Conservation (phyloP, 2,797 vertebrate genomes). For the Enteromius paludinosus region DNA sequence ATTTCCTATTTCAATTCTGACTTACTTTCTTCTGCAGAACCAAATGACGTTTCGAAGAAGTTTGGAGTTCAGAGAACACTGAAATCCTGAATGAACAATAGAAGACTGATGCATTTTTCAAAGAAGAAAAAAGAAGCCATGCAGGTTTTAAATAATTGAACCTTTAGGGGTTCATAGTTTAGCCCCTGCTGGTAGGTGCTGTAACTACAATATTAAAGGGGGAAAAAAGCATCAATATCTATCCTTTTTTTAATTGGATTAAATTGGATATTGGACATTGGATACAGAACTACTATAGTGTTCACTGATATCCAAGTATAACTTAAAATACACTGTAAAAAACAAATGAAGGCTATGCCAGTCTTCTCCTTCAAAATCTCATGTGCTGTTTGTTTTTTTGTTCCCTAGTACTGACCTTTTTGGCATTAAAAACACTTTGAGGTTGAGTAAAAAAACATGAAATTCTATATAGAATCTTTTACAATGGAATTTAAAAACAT, state of each 20-base stretch:
- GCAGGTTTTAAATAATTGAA: neutral
- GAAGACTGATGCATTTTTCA: neutral
- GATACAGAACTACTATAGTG: neutral
- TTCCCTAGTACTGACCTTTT: neutral
- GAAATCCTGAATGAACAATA: neutral
- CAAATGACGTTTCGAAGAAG: neutral
- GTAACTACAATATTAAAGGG: neutral
- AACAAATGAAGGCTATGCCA: neutral
- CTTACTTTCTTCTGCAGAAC: neutral
- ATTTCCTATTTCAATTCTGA: neutral
- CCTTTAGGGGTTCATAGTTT: neutral
- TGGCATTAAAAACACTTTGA: neutral
- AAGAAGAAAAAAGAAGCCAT: neutral
- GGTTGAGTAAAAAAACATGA: neutral
- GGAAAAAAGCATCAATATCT: neutral
- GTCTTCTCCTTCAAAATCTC: neutral
- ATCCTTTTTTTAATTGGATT: too few species aligned
- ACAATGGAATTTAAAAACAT: neutral
- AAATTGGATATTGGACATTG: too few species aligned
- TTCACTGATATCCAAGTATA: neutral
- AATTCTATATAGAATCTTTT: neutral
- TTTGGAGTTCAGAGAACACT: neutral
- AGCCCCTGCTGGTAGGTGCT: neutral
- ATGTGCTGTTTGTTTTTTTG: neutral
- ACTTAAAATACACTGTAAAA: neutral